Base-by-base conservation (phyloP, 1,140 invertebrate genomes). In the Anastatus disparis region DNA sequence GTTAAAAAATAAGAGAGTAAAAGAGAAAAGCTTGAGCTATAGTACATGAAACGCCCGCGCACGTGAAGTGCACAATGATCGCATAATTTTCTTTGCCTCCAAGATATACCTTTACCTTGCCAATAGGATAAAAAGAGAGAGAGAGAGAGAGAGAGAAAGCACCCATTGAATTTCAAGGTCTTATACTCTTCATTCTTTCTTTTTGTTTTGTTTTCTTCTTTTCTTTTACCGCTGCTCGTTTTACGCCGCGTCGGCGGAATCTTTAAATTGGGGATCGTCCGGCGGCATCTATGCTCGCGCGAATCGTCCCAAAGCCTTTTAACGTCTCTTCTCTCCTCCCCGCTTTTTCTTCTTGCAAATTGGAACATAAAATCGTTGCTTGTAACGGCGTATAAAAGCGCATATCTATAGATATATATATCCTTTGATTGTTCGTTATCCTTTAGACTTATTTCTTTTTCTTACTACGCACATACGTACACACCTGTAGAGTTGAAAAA, bases 151-250 rank as follows among this genome's bases (percentile, higher is more conserved):
- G 38, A 66, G 35, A 71, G 46, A 59, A 58, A 44, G 22, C 67
- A 62, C 22, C 68, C 50, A 70, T 70, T 70, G 50, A 70, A 70
- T 70, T 70, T 64, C 68, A 70, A 70, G 68, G 68, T 26, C 52
- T 27, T 22, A n/a, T n/a, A n/a, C n/a, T 24, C 31, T 3, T 3
- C 12, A 29, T 15, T 13, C 59, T 1, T 7, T 26, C 24, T 17
- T n/a, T 13, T 9, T 17, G 24, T 20, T 46, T 31, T 15, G 2
- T 4, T 15, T 52, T 0, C 50, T 55, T n/a, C 29, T 17, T 29
- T 2, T 17, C 52, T n/a, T 7, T 38, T 0, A 1, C 38, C 20
- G 68, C 61, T 48, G 48, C 68, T 63, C 59, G 68, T 64, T 70
- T 64, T 63, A 64, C 68, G 68, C 68, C 35, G 68, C 68, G 68